Percentiles rank a stretch among this genome's conserved stretches.
These are phyloP conservation scores for Carassius carassius DNA, from an alignment of 2,113 vertebrate species.

Conservation along the genomic window DNA sequence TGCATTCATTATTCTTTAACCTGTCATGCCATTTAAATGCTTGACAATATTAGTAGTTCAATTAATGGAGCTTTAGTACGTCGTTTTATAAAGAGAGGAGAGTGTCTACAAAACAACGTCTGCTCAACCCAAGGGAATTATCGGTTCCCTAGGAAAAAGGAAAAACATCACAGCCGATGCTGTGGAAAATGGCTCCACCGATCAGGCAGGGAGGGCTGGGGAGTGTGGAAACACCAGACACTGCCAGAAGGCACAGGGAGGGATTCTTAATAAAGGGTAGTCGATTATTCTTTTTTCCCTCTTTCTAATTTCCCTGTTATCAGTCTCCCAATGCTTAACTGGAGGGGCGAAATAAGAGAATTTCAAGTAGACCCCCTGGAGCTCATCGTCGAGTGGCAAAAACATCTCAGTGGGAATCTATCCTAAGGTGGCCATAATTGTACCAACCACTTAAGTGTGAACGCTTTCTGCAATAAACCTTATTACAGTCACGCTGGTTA, in stretches of 20 bases:
- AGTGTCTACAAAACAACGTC: not conserved
- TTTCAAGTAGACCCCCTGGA: slow-evolving; percentile 41
- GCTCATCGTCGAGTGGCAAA: not conserved
- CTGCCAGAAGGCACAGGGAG: slow-evolving; percentile 36
- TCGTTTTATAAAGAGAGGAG: slow-evolving; percentile 4
- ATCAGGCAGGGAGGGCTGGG: not conserved
- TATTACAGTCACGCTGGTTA: slow-evolving; percentile 34
- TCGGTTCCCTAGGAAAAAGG: not conserved
- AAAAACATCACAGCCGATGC: not conserved
- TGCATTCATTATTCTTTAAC: slow-evolving; percentile 7
- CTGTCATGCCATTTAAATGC: not conserved
- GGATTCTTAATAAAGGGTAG: slow-evolving; percentile 46
- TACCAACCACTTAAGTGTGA: slow-evolving; percentile 17
- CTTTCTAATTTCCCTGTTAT: slow-evolving; percentile 42
- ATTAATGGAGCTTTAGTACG: not conserved
- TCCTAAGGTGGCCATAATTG: slow-evolving; percentile 18
- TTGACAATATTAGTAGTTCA: not conserved
- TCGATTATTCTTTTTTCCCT: slow-evolving; percentile 13
- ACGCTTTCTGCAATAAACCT: slow-evolving; percentile 18
- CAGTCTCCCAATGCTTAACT: slow-evolving; percentile 40
- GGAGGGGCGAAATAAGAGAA: not conserved
- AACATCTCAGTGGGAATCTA: slow-evolving; percentile 30
- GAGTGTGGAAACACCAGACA: slow-evolving; percentile 30
- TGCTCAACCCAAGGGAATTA: slow-evolving; percentile 5
- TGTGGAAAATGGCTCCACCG: slow-evolving; percentile 20